A percentile compares a stretch with the other conserved stretches of the same genome.
phyloP scores from a whole-genome alignment of 2,113 vertebrate species.

The Cichladusa arquata region DNA sequence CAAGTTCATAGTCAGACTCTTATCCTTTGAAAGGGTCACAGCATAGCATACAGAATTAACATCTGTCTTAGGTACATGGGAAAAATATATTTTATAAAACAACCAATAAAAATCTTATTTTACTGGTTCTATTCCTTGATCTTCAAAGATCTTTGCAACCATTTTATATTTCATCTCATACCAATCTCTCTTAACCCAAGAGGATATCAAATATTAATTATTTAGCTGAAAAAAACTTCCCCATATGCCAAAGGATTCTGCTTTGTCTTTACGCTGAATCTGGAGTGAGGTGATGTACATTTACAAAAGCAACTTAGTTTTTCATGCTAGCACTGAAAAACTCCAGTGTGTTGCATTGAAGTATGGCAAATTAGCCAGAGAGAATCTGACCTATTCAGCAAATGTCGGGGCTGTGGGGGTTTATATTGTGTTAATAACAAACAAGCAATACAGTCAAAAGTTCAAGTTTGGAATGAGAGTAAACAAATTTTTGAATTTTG shows the following conservation, averaged over 20 bases:
- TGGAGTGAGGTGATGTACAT: background rate
- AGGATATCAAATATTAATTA: background rate
- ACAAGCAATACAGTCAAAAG: background rate
- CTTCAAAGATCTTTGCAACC: background rate
- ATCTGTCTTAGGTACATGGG: background rate
- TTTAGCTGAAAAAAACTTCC: background rate
- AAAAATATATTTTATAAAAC: background rate
- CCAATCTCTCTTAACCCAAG: background rate
- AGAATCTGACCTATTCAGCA: conserved; percentile 31
- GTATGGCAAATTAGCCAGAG: conserved; percentile 7
- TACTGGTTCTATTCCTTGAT: background rate
- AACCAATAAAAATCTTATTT: background rate
- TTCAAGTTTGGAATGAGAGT: background rate
- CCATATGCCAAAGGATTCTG: background rate
- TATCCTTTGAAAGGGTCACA: background rate
- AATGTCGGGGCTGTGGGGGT: background rate
- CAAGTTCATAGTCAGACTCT: background rate
- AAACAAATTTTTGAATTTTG: background rate
- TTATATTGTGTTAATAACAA: background rate
- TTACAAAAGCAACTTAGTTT: background rate
- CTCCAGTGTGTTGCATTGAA: background rate
- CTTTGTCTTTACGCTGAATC: background rate
- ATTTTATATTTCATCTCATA: background rate
- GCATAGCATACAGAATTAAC: background rate
- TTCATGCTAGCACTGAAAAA: background rate